Conservation (phyloP, 2,888 invertebrate genomes). For the Pseudoips prasinana region DNA sequence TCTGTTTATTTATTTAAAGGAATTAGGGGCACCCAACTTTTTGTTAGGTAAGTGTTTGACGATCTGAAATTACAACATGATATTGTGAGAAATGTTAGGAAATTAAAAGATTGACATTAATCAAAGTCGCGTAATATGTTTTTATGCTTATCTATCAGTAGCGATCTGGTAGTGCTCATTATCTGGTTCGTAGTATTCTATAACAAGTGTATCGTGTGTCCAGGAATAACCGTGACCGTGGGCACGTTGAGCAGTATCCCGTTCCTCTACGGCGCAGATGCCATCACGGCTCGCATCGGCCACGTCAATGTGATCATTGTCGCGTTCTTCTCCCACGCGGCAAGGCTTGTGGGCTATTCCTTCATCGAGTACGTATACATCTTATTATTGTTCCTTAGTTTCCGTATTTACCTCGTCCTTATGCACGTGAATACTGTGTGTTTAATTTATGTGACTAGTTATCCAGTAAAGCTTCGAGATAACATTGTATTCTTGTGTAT, state of each 20-base stretch:
- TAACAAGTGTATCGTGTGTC: constrained; percentile 38
- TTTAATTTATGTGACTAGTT: constrained; percentile 12
- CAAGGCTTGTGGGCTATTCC: constrained; percentile 91
- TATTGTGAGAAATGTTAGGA: too few species aligned
- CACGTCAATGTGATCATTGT: constrained; percentile 92
- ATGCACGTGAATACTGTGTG: constrained; percentile 14
- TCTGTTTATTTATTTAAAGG: constrained; percentile 92
- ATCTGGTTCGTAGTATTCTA: constrained; percentile 9
- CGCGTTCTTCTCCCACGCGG: constrained; percentile 92
- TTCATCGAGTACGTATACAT: constrained; percentile 87
- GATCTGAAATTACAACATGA: too few species aligned
- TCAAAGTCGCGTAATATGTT: too few species aligned
- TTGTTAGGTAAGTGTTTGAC: constrained; percentile 83
- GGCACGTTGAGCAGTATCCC: constrained; percentile 92
- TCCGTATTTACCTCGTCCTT: constrained; percentile 15
- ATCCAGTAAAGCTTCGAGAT: constrained; percentile 23
- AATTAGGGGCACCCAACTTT: constrained; percentile 91
- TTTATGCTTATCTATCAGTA: constrained; percentile 8
- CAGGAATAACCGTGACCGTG: constrained; percentile 91
- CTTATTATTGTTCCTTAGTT: constrained; percentile 16
- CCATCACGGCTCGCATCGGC: constrained; percentile 90
- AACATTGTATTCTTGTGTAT: too few species aligned
- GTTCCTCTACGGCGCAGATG: constrained; percentile 91
- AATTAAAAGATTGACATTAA: too few species aligned
- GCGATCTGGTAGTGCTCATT: constrained; percentile 16